phyloP scores from a whole-genome alignment of 2,888 invertebrate genomes.

The Drosophila mimica region DNA sequence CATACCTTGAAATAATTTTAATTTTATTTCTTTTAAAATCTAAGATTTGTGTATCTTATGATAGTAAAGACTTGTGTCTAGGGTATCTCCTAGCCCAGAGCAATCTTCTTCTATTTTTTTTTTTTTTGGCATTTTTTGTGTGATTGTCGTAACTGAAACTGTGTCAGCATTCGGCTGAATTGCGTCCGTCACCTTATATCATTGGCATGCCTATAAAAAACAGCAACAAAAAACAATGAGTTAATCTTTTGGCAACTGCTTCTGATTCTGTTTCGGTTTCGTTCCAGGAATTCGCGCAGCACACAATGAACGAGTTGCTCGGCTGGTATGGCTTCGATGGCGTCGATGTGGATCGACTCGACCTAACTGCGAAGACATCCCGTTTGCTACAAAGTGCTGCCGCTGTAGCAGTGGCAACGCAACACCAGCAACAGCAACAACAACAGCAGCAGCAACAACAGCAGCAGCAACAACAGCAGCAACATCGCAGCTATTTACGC shows the following conservation, averaged over 20 bases:
- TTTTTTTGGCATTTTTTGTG: background rate
- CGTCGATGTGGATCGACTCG: conserved; percentile 89
- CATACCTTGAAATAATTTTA: background rate
- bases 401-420: conserved; percentile 68
- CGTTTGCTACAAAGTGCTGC: conserved; percentile 79
- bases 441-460: conserved; percentile 53
- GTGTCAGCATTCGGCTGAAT: conserved; percentile 50
- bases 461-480: conserved; percentile 63
- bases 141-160: conserved; percentile 26
- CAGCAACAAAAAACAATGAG: background rate
- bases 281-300: conserved; percentile 94
- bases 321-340: conserved; percentile 96
- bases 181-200: conserved; percentile 15
- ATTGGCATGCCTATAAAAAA: background rate
- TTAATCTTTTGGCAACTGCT: conserved; percentile 10
- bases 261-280: conserved; percentile 8
- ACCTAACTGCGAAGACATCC: conserved; percentile 83
- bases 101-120: background rate
- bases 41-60: background rate
- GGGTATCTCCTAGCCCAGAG: background rate
- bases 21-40: background rate
- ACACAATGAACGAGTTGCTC: conserved; percentile 95
- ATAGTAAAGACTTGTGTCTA: background rate
- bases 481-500: conserved; percentile 64
- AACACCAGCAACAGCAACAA: conserved; percentile 69